A percentile compares a stretch with the other conserved stretches of the same genome.
Conservation (phyloP, 64 coral and sea anemone genomes). For the Anthopleura sola region DNA sequence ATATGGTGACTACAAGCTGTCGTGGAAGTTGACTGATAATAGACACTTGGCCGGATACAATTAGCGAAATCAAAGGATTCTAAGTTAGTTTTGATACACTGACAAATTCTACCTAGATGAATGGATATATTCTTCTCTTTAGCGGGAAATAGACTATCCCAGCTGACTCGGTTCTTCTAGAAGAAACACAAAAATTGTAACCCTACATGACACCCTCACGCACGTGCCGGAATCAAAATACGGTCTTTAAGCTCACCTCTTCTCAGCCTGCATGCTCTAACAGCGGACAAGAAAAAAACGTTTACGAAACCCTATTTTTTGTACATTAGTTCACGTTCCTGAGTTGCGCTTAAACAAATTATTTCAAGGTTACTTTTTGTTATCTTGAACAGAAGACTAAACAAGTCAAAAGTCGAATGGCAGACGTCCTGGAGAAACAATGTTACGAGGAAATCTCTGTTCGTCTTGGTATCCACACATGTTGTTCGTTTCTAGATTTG, state of each 20-base stretch:
- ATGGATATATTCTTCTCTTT: background rate
- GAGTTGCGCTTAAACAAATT: background rate
- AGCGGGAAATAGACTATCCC: background rate
- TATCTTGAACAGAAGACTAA: background rate
- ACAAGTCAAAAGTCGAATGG: slow-evolving; percentile 1
- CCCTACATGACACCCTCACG: background rate
- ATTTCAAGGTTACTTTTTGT: background rate
- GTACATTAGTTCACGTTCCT: background rate
- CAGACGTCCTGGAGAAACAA: background rate
- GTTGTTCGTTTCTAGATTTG: background rate
- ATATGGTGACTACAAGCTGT: slow-evolving; percentile 8
- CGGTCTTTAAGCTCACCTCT: background rate
- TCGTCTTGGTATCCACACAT: background rate
- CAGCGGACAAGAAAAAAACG: background rate
- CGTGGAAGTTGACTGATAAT: background rate
- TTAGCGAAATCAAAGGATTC: slow-evolving; percentile 1
- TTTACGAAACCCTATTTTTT: background rate
- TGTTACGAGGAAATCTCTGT: background rate
- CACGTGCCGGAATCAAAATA: background rate
- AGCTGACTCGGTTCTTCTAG: background rate
- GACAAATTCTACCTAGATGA: background rate
- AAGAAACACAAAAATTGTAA: background rate
- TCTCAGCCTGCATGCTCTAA: background rate
- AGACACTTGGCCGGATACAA: slow-evolving; percentile 6
- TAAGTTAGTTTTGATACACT: background rate